Evolutionary conservation across 2,888 invertebrate genomes (phyloP).

Genomic region (Proisotoma minuta): DNA sequence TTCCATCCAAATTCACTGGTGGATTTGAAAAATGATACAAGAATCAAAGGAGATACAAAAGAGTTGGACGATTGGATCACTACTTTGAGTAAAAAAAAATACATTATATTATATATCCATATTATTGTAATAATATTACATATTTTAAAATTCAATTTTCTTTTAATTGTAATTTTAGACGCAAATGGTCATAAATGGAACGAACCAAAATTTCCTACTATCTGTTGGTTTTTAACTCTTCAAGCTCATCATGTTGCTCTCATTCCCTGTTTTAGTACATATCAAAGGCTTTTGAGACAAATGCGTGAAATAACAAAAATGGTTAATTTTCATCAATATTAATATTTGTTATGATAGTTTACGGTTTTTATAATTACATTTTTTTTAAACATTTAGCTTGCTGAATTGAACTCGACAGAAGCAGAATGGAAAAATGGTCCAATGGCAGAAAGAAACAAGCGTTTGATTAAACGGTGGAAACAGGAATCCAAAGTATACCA

Average conservation of each 20-base stretch:
- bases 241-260: conserved; percentile 90
- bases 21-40: conserved; percentile 67
- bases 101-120: conserved; percentile 6
- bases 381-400: conserved; percentile 50
- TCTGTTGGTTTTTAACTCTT: conserved; percentile 94
- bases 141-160: conserved; percentile 1
- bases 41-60: conserved; percentile 74
- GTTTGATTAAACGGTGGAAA: conserved; percentile 79
- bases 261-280: conserved; percentile 80
- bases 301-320: conserved; percentile 82
- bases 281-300: conserved; percentile 68
- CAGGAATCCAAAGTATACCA: conserved; percentile 65
- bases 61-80: conserved; percentile 74
- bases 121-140: not conserved
- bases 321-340: conserved; percentile 51
- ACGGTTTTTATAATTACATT: not conserved
- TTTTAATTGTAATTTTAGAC: conserved; percentile 16
- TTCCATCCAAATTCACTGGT: conserved; percentile 74
- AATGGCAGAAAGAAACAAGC: conserved; percentile 71
- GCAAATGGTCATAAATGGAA: conserved; percentile 59
- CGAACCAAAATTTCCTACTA: conserved; percentile 86
- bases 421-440: conserved; percentile 74
- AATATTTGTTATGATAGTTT: not conserved
- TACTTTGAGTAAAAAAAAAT: conserved; percentile 57
- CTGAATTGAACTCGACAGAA: conserved; percentile 75